phyloP scores from a whole-genome alignment of 2,113 vertebrate species.

The Perccottus glenii region DNA sequence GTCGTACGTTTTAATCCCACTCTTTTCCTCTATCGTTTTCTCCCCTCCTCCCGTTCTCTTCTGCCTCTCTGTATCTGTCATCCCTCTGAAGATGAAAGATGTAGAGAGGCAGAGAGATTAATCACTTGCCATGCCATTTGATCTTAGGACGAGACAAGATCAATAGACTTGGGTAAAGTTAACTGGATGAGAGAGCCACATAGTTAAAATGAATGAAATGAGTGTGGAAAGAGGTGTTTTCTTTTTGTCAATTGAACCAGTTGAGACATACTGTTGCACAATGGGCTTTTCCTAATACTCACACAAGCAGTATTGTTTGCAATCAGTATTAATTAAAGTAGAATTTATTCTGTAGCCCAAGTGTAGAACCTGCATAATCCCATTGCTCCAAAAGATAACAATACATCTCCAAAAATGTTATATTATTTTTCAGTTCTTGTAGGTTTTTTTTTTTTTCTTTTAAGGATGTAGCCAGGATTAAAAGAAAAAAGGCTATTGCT shows the following conservation, averaged over 20 bases:
- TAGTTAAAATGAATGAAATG: constrained; percentile 39
- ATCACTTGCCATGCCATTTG: constrained; percentile 75
- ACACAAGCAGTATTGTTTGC: constrained; percentile 42
- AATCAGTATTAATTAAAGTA: constrained; percentile 70
- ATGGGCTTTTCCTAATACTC: constrained; percentile 34
- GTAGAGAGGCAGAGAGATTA: constrained; percentile 67
- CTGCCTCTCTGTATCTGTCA: constrained; percentile 51
- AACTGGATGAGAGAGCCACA: constrained; percentile 48
- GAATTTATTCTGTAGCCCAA: constrained; percentile 60
- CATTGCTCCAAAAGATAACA: constrained; percentile 34
- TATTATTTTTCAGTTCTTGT: constrained; percentile 42
- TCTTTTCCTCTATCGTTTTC: constrained; percentile 5
- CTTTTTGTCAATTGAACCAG: constrained; percentile 33
- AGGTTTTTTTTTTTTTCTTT: constrained; percentile 39
- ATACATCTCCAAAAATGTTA: constrained; percentile 26
- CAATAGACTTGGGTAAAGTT: constrained; percentile 63
- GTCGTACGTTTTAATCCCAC: constrained; percentile 55
- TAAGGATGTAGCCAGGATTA: constrained; percentile 17
- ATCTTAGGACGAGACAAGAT: constrained; percentile 72
- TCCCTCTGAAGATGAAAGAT: constrained; percentile 75
- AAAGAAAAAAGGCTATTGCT: constrained; percentile 47
- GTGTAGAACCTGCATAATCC: constrained; percentile 54
- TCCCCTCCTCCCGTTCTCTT: constrained; percentile 28
- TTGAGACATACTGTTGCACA: constrained; percentile 39
- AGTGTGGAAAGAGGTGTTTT: constrained; percentile 37